These are phyloP conservation scores for Thysanoteuthis rhombus DNA, from an alignment of 2,888 invertebrate species.

Conservation along the genomic window DNA sequence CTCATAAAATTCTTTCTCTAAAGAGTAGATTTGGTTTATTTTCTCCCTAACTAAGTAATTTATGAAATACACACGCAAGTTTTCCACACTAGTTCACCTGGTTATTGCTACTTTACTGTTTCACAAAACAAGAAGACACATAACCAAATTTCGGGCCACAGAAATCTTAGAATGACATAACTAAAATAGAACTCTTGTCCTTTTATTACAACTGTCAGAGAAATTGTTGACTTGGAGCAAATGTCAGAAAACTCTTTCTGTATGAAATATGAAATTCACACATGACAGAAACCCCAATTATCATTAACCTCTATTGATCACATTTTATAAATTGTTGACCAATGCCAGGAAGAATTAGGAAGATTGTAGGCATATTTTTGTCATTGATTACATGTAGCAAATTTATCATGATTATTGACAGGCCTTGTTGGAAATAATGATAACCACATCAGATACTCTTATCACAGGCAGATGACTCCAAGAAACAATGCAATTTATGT, in stretches of 20 bases:
- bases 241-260: background rate
- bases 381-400: background rate
- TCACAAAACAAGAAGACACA: background rate
- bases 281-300: background rate
- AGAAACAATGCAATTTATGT: background rate
- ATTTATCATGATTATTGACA: background rate
- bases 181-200: background rate
- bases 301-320: background rate
- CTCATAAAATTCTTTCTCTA: too few species aligned
- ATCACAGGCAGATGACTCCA: background rate
- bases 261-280: background rate
- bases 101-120: too few species aligned
- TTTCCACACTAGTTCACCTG: too few species aligned
- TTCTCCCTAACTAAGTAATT: too few species aligned
- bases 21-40: too few species aligned
- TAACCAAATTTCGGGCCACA: background rate
- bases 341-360: background rate
- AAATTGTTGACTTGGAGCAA: background rate
- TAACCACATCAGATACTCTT: background rate
- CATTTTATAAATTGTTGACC: background rate
- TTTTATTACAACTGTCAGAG: background rate
- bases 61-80: too few species aligned
- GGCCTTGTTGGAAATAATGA: background rate
- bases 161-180: background rate
- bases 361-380: background rate